Base-by-base conservation (phyloP, 2,888 invertebrate species). In the Agapetus fuscipes region DNA sequence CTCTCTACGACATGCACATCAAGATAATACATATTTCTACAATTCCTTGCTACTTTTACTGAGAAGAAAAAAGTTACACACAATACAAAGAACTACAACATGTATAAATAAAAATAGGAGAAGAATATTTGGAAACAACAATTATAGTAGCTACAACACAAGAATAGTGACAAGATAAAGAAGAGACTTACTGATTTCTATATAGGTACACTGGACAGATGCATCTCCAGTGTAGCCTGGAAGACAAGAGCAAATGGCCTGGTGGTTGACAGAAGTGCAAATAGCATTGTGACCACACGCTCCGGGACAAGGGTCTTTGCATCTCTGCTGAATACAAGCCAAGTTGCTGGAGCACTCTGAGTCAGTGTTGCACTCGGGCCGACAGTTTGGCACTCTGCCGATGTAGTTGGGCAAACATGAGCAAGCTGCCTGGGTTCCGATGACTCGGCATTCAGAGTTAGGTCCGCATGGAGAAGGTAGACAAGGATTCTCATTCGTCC, bases 141-240 rank as follows among this genome's bases (percentile, higher is more conserved):
- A n/a, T n/a, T n/a, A n/a, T n/a, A n/a, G n/a, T n/a, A n/a, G n/a
- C n/a, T n/a, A n/a, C n/a, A n/a, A n/a, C n/a, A n/a, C n/a, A n/a
- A n/a, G n/a, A n/a, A n/a, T n/a, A n/a, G n/a, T n/a, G n/a, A n/a
- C n/a, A n/a, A n/a, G n/a, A n/a, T n/a, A n/a, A n/a, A 39, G 43
- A n/a, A 36, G 30, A 37, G 14, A 40, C 30, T 56, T 56, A 66
- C 66, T 55, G 49, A 71, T 59, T 29, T 69, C 63, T 35, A 77
- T 67, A 53, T 73, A 75, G 34, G 66, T 63, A 55, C 83, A 84
- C 52, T 72, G 74, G 55, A 72, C 78, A 32, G 74, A 65, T 17
- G 89, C 81, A 59, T 91, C 84, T 34, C 90, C 90, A 46, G 79
- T 78, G 56, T 79, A 89, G 45, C 88, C 88, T 58, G 82, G 80